Percentiles rank a stretch among this genome's conserved stretches.
Conservation (phyloP, 2,888 invertebrate genomes). For the Philaethria dido region DNA sequence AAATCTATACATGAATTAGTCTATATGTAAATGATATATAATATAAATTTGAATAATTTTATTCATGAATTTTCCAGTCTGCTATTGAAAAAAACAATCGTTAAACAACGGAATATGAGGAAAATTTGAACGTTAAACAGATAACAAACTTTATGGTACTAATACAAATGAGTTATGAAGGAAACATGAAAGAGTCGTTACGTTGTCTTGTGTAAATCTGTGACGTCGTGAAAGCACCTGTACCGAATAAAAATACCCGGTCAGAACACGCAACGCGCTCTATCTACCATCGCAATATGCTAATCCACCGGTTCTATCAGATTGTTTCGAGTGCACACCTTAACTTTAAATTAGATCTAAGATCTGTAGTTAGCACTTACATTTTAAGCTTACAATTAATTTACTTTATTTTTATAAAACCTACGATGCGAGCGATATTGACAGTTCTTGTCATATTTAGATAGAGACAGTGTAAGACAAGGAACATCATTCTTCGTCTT, state of each 20-base stretch:
- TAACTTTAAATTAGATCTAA: conserved; percentile 27
- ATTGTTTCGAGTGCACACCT: conserved; percentile 45
- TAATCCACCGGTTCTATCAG: conserved; percentile 63
- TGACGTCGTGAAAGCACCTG: conserved; percentile 40
- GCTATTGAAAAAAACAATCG: background rate
- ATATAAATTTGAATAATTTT: background rate
- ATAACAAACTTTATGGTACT: conserved; percentile 33
- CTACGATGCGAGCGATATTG: background rate
- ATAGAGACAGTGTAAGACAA: too few species aligned
- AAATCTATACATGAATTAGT: background rate
- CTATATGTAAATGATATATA: background rate
- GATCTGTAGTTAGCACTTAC: conserved; percentile 12
- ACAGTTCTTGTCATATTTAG: too few species aligned
- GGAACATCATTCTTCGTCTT: too few species aligned
- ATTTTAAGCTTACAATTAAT: background rate
- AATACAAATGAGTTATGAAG: conserved; percentile 37
- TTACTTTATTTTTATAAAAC: background rate
- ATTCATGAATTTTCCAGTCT: background rate
- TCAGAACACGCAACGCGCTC: conserved; percentile 43
- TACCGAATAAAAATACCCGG: conserved; percentile 41
- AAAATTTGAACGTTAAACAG: conserved; percentile 30
- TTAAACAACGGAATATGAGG: background rate
- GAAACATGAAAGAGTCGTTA: conserved; percentile 40
- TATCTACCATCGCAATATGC: conserved; percentile 55
- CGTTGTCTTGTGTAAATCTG: conserved; percentile 41